Evolutionary conservation across 2,113 vertebrate species (phyloP).

Genomic region (Casuarius casuarius): DNA sequence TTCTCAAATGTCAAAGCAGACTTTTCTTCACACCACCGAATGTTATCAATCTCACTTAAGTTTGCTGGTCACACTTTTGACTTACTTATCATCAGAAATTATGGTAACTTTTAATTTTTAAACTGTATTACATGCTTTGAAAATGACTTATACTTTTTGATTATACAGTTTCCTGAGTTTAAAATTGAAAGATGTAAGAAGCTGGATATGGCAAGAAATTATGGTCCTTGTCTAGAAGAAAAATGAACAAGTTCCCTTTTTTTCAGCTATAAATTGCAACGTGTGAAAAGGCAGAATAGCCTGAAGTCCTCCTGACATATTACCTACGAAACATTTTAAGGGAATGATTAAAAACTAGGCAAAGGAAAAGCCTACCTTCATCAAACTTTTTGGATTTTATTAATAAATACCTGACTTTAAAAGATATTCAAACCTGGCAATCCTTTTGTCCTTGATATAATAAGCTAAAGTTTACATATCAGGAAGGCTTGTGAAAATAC

Average conservation of each 20-base stretch:
- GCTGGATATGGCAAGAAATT: fast-evolving
- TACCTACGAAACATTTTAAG: neutral
- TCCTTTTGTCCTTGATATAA: neutral
- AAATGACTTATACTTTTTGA: neutral
- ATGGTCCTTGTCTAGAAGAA: neutral
- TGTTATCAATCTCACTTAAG: slow-evolving; percentile 47
- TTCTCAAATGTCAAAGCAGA: slow-evolving; percentile 45
- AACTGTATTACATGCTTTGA: neutral
- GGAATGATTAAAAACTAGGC: neutral
- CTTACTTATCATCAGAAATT: slow-evolving; percentile 32
- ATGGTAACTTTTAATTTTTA: slow-evolving; percentile 22
- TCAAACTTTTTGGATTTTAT: neutral
- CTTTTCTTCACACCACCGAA: neutral
- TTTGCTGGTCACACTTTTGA: neutral
- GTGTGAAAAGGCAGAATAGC: neutral
- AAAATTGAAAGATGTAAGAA: neutral
- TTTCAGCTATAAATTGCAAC: neutral
- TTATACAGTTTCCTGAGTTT: neutral
- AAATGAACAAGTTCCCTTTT: neutral
- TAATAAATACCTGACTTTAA: neutral
- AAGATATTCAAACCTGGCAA: neutral
- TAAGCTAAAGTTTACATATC: neutral
- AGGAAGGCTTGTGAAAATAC: neutral
- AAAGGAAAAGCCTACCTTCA: neutral
- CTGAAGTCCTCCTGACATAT: neutral